Percentiles rank a stretch among this genome's conserved stretches.
These are phyloP conservation scores for Hybognathus amarus DNA, from an alignment of 2,797 vertebrate genomes.

Conservation along the genomic window DNA sequence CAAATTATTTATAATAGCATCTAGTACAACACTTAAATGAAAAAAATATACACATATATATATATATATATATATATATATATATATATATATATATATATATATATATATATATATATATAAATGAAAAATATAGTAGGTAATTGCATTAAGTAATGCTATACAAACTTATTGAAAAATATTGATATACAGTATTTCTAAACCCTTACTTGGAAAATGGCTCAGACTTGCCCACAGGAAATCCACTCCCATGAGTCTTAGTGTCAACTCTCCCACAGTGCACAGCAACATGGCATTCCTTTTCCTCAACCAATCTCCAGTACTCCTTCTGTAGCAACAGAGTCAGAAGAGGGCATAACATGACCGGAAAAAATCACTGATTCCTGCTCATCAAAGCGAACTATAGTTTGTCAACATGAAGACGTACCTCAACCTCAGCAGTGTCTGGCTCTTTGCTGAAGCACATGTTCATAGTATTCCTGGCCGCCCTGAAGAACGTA, in stretches of 20 bases:
- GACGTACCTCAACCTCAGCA: constrained; percentile 92
- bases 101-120: neutral
- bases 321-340: constrained; percentile 90
- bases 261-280: constrained; percentile 99
- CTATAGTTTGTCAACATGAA: neutral
- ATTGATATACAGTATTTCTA: neutral
- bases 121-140: neutral
- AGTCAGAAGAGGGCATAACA: constrained; percentile 2
- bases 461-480: constrained; percentile 99
- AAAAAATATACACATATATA: no score
- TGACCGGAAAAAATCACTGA: neutral
- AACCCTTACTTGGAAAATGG: constrained; percentile 94
- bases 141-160: neutral
- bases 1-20: neutral
- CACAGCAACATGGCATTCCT: constrained; percentile 95
- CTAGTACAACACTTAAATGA: neutral
- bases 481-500: constrained; percentile 98
- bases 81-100: no score
- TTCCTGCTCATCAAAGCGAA: constrained; percentile 8
- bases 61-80: no score
- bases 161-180: neutral
- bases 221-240: constrained; percentile 97
- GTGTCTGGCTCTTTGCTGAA: constrained; percentile 96
- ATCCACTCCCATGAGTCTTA: constrained; percentile 97
- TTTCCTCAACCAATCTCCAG: constrained; percentile 96